phyloP scores from a whole-genome alignment of 2,113 vertebrate species.

The Corythornis cristatus region DNA sequence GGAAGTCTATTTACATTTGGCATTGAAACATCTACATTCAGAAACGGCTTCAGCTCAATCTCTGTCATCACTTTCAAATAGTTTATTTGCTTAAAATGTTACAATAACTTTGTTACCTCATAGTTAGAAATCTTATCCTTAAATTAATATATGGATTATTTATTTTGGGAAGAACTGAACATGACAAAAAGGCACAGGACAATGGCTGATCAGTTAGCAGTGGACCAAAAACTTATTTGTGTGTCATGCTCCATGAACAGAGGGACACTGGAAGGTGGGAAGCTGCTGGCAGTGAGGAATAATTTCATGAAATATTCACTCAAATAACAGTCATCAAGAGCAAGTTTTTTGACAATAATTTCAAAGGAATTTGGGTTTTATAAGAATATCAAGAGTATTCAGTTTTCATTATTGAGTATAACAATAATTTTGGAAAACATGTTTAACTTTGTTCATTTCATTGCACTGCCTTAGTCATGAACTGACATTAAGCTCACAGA shows the following conservation, averaged over 20 bases:
- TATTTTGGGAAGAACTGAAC: background rate
- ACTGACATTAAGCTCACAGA: background rate
- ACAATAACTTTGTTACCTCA: background rate
- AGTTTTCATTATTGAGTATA: background rate
- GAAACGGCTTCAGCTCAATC: background rate
- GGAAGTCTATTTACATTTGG: background rate
- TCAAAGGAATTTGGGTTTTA: background rate
- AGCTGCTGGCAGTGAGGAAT: background rate
- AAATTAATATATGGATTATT: background rate
- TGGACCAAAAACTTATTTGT: background rate
- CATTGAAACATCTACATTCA: constrained; percentile 23
- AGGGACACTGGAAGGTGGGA: background rate
- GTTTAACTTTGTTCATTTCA: background rate
- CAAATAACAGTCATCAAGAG: background rate
- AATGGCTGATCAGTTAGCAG: background rate
- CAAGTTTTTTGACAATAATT: background rate
- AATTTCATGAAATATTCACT: background rate
- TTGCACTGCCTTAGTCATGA: background rate
- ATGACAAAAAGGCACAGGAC: background rate
- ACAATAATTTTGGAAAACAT: background rate
- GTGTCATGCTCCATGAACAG: background rate
- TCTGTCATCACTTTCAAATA: background rate
- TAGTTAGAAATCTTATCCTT: background rate
- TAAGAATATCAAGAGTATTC: background rate
- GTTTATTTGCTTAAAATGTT: background rate